Percentiles rank a stretch among this genome's conserved stretches.
phyloP scores from a whole-genome alignment of 1,140 invertebrate genomes.

The Laupala kohalensis region DNA sequence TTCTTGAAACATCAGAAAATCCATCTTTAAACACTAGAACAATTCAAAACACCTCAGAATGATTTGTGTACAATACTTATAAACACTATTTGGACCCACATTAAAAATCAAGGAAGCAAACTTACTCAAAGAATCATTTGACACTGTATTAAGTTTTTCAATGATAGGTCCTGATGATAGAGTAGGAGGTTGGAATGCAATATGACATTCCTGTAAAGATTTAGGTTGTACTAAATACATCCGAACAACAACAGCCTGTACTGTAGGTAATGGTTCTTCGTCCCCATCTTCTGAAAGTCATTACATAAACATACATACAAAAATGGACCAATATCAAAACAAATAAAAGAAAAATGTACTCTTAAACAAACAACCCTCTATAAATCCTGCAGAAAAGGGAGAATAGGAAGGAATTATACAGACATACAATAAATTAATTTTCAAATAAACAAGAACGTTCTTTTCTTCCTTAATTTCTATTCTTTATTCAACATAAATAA shows the following conservation, averaged over 20 bases:
- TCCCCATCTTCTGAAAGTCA: constrained; percentile 20
- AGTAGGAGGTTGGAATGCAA: constrained; percentile 40
- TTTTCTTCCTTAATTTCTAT: no score
- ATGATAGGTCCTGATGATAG: neutral
- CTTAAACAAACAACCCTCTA: no score
- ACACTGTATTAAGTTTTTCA: neutral
- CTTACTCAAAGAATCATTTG: constrained; percentile 6
- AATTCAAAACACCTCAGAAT: neutral
- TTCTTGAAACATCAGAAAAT: neutral
- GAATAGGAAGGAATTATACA: no score
- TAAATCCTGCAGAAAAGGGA: no score
- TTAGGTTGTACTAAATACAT: constrained; percentile 81
- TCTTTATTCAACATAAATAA: no score
- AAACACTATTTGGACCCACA: neutral
- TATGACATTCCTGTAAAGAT: constrained; percentile 71
- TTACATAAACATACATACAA: neutral
- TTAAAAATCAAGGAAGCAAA: neutral
- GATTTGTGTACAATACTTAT: neutral
- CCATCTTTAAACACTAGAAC: neutral
- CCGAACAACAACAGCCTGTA: constrained; percentile 41
- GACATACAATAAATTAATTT: no score
- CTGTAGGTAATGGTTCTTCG: constrained; percentile 25
- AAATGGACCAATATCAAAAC: neutral
- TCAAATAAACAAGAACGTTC: no score
- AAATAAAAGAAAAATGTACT: no score